A percentile compares a stretch with the other conserved stretches of the same genome.
These are phyloP conservation scores for Siniperca undulata DNA, from an alignment of 2,797 vertebrate genomes.

Conservation along the genomic window DNA sequence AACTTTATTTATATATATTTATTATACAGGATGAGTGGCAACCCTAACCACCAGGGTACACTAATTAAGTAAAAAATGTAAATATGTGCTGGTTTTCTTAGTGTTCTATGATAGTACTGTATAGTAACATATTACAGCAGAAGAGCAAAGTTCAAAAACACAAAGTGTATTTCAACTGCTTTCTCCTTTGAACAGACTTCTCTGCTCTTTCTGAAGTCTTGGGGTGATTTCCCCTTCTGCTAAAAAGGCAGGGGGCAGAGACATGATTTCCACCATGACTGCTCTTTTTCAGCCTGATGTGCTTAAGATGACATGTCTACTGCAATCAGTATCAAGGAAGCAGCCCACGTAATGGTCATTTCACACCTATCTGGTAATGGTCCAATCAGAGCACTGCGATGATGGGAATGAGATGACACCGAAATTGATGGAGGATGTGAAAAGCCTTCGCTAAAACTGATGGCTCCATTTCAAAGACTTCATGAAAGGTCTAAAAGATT, in stretches of 20 bases:
- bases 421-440: conserved; percentile 63
- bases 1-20: too few relatives aligned
- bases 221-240: conserved; percentile 8
- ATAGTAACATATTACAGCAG: background rate
- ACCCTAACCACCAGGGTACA: background rate
- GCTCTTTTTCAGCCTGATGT: conserved; percentile 47
- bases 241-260: conserved; percentile 17
- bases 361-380: conserved; percentile 72
- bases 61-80: background rate
- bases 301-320: conserved; percentile 40
- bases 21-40: too few relatives aligned
- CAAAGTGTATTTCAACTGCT: background rate
- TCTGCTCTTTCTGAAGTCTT: background rate
- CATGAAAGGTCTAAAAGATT: conserved; percentile 2
- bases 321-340: conserved; percentile 66
- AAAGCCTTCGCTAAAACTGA: conserved; percentile 51
- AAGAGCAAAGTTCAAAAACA: conserved; percentile 4
- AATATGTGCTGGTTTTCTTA: background rate
- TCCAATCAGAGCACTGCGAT: conserved; percentile 58
- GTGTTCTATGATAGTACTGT: too few relatives aligned
- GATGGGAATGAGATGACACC: conserved; percentile 62
- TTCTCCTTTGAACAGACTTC: background rate
- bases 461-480: conserved; percentile 17
- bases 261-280: conserved; percentile 33
- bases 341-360: conserved; percentile 64